phyloP scores from a whole-genome alignment of 2,797 vertebrate genomes.

The Sebastes elongatus region DNA sequence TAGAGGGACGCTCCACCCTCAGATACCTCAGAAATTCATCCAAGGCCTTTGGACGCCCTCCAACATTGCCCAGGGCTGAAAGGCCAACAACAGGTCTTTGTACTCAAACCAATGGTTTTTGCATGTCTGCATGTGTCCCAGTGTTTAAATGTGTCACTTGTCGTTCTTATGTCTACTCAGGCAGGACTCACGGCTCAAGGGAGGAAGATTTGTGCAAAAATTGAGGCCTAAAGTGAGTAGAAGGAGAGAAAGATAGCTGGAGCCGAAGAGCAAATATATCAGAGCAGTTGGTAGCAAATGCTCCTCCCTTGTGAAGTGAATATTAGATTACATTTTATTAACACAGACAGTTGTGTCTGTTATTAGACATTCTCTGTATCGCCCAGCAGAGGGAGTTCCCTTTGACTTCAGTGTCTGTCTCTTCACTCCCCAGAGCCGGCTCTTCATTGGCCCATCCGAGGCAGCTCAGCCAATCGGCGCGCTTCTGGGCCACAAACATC shows the following conservation, averaged over 20 bases:
- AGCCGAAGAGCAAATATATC: not conserved
- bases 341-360: conserved; percentile 1
- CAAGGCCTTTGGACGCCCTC: conserved; percentile 5
- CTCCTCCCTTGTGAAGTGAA: not conserved
- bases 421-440: conserved; percentile 65
- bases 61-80: not conserved
- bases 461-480: conserved; percentile 78
- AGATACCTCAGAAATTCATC: conserved; percentile 12
- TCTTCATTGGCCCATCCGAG: conserved; percentile 81
- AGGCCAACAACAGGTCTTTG: not conserved
- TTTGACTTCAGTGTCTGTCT: conserved; percentile 66
- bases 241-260: not conserved
- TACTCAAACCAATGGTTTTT: not conserved
- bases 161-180: not conserved
- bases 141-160: not conserved
- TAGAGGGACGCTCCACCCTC: conserved; percentile 22
- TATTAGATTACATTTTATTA: not conserved
- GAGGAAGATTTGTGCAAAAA: conserved; percentile 24
- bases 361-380: not conserved
- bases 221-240: not conserved
- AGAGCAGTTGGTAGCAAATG: not conserved
- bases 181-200: not conserved
- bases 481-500: conserved; percentile 81
- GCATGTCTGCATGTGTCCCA: not conserved
- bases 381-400: conserved; percentile 68